phyloP scores from a whole-genome alignment of 1,140 invertebrate species.

The Aphis gossypii region DNA sequence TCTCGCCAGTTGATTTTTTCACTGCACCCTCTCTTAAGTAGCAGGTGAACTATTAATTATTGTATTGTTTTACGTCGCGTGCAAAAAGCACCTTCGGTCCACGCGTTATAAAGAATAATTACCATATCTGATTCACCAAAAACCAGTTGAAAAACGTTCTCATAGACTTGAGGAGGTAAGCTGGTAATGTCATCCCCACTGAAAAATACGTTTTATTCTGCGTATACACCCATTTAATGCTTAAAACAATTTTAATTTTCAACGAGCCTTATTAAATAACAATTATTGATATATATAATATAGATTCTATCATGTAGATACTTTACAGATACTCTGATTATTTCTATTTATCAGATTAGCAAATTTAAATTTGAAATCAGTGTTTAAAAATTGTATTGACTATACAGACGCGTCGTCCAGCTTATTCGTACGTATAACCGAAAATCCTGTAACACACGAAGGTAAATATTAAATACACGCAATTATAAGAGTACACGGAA shows the following conservation, averaged over 20 bases:
- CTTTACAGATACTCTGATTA: neutral
- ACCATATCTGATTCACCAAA: neutral
- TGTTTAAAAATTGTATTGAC: too few relatives aligned
- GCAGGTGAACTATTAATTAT: neutral
- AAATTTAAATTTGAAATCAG: neutral
- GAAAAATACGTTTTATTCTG: neutral
- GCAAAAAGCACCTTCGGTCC: neutral
- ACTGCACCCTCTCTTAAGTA: neutral
- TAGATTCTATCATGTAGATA: neutral
- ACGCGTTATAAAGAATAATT: neutral
- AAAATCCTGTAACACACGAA: too few relatives aligned
- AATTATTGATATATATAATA: neutral
- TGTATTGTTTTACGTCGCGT: neutral
- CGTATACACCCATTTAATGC: too few relatives aligned
- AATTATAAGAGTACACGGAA: too few relatives aligned
- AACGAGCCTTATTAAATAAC: neutral
- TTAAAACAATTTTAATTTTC: too few relatives aligned
- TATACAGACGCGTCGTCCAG: too few relatives aligned
- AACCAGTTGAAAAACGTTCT: neutral
- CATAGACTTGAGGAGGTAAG: neutral
- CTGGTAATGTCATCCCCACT: neutral
- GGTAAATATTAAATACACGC: too few relatives aligned
- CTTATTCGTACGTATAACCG: too few relatives aligned
- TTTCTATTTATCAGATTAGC: neutral
- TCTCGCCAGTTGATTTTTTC: neutral